These are phyloP conservation scores for Dermolepida albohirtum DNA, from an alignment of 2,888 invertebrate species.

Conservation along the genomic window DNA sequence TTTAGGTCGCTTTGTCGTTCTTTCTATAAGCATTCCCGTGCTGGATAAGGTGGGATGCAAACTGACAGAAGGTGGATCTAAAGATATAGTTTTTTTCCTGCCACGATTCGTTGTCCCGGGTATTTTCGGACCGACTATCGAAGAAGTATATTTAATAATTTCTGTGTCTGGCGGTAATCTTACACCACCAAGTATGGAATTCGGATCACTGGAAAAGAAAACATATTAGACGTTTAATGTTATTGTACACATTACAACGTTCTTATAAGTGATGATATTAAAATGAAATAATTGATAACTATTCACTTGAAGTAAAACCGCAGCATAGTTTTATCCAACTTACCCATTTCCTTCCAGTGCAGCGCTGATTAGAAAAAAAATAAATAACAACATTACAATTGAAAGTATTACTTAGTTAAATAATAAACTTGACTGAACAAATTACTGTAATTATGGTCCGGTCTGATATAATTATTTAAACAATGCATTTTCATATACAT, in stretches of 20 bases:
- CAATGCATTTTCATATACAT: no score
- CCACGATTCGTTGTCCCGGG: constrained; percentile 87
- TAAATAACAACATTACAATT: neutral
- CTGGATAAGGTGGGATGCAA: constrained; percentile 68
- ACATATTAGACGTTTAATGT: constrained; percentile 14
- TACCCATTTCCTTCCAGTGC: constrained; percentile 79
- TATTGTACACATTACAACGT: constrained; percentile 3
- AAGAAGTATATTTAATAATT: constrained; percentile 91
- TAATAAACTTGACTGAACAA: no score
- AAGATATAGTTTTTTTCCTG: constrained; percentile 88
- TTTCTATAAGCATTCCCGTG: constrained; percentile 66
- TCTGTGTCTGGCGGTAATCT: constrained; percentile 89
- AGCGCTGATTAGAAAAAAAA: constrained; percentile 69
- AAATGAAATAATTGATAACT: constrained; percentile 19
- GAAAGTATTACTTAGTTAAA: constrained; percentile 26
- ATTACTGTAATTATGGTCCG: no score
- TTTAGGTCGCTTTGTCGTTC: constrained; percentile 64
- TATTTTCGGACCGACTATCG: constrained; percentile 86
- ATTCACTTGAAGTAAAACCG: constrained; percentile 28
- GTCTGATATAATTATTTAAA: no score
- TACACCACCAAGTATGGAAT: constrained; percentile 85
- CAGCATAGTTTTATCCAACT: constrained; percentile 47
- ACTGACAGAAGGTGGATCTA: constrained; percentile 79
- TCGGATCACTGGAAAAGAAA: constrained; percentile 75
- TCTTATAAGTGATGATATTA: neutral